Evolutionary conservation across 2,797 vertebrate species (phyloP).

Genomic region (Ctenopoma kingsleyae): DNA sequence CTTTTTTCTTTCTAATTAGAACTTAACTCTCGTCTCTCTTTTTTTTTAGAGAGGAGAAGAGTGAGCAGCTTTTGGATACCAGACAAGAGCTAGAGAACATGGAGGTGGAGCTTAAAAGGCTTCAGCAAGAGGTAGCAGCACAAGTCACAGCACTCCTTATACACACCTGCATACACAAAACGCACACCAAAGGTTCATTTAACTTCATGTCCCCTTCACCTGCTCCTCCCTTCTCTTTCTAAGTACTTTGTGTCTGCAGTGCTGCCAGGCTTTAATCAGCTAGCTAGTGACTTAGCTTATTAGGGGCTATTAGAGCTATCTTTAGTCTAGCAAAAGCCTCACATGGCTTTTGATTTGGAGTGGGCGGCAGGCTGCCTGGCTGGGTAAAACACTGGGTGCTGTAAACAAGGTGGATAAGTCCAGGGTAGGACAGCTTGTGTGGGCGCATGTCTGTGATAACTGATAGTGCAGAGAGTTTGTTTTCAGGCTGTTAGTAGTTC

Average conservation of each 20-base stretch:
- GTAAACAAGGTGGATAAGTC: constrained; percentile 54
- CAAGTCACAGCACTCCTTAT: neutral
- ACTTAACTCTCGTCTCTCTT: accelerated
- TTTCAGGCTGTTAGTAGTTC: neutral
- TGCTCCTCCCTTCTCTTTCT: constrained; percentile 27
- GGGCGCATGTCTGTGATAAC: constrained; percentile 6
- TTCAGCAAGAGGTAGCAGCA: constrained; percentile 92
- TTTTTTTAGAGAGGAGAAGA: constrained; percentile 94
- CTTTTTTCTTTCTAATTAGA: neutral
- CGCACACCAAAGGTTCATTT: constrained; percentile 22
- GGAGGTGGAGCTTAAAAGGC: constrained; percentile 91
- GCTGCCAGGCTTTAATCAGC: constrained; percentile 67
- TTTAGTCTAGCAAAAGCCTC: constrained; percentile 62
- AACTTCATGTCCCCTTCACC: constrained; percentile 19
- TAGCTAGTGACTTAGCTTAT: constrained; percentile 62
- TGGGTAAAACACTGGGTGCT: constrained; percentile 12
- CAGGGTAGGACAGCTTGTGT: constrained; percentile 9
- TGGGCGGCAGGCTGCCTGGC: constrained; percentile 19
- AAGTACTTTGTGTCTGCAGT: constrained; percentile 41
- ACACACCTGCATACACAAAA: neutral
- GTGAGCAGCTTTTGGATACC: constrained; percentile 95
- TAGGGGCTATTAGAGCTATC: constrained; percentile 74
- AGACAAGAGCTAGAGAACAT: constrained; percentile 95
- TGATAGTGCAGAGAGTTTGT: constrained; percentile 14
- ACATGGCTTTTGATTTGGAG: constrained; percentile 61